Conservation (phyloP, 1,140 invertebrate genomes). For the roundworm (Caenorhabditis elegans) region DNA sequence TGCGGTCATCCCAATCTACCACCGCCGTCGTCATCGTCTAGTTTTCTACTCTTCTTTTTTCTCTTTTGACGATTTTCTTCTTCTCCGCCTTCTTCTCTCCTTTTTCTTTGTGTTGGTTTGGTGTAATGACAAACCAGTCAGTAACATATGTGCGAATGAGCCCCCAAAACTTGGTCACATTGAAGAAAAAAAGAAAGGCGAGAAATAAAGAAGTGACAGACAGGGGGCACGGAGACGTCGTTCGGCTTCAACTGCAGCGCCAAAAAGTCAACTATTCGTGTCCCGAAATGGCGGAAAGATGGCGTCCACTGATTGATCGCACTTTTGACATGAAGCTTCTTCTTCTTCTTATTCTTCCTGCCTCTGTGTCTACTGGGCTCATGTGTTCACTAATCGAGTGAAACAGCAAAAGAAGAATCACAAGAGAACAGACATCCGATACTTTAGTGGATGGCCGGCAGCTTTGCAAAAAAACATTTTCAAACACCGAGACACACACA, state of each 20-base stretch:
- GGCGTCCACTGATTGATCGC: conserved; percentile 8
- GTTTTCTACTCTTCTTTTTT: not conserved
- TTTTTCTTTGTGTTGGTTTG: conserved; percentile 6
- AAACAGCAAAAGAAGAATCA: not conserved
- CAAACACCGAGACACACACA: not conserved
- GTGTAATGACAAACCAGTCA: conserved; percentile 29
- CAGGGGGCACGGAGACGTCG: not conserved
- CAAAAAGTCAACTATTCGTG: not conserved
- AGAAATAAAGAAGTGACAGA: not conserved
- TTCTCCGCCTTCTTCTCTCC: not conserved
- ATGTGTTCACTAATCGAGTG: not conserved
- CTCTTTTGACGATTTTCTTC: conserved; percentile 16
- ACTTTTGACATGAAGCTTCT: not conserved
- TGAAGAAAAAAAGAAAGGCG: not conserved
- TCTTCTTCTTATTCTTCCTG: too few relatives aligned
- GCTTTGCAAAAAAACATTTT: conserved; percentile 25
- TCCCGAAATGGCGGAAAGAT: conserved; percentile 13
- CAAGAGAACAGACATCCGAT: conserved; percentile 27
- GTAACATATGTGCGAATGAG: conserved; percentile 31
- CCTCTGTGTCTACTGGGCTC: not conserved
- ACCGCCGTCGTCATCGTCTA: not conserved
- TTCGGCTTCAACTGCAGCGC: too few relatives aligned
- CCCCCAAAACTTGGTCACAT: conserved; percentile 15
- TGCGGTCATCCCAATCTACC: not conserved
- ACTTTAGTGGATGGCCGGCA: not conserved